A percentile compares a stretch with the other conserved stretches of the same genome.
phyloP scores from a whole-genome alignment of 1,140 invertebrate genomes.

The Heliconius melpomene region DNA sequence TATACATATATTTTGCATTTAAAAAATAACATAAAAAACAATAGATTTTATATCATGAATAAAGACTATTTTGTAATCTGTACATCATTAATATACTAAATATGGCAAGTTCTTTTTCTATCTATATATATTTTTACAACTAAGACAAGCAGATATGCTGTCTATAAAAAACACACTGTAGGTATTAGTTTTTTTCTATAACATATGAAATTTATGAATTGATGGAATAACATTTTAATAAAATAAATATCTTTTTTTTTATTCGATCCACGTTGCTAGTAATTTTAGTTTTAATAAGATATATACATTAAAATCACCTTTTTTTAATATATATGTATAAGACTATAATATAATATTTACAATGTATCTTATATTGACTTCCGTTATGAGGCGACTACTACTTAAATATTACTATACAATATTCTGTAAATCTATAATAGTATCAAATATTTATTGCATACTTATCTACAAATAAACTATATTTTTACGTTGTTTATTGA shows the following conservation, averaged over 20 bases:
- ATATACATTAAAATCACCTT: background rate
- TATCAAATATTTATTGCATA: background rate
- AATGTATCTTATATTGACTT: slow-evolving; percentile 2
- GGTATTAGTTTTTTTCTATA: background rate
- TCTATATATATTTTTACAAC: background rate
- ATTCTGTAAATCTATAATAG: background rate
- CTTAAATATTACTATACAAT: background rate
- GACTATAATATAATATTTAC: slow-evolving; percentile 4
- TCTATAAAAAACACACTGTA: background rate
- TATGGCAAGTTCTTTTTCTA: background rate
- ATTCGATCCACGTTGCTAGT: background rate
- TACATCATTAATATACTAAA: background rate
- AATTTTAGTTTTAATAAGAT: background rate
- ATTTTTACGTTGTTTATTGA: background rate
- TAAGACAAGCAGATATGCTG: background rate
- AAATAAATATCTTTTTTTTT: background rate
- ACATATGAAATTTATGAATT: background rate
- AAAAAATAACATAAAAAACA: background rate
- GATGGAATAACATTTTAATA: background rate
- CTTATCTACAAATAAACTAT: background rate
- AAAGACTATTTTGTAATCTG: slow-evolving; percentile 37
- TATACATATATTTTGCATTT: slow-evolving; percentile 19
- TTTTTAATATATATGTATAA: background rate
- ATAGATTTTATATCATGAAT: slow-evolving; percentile 27
- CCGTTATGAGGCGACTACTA: background rate